phyloP scores from a whole-genome alignment of 2,888 invertebrate genomes.

The Yponomeuta cagnagella region DNA sequence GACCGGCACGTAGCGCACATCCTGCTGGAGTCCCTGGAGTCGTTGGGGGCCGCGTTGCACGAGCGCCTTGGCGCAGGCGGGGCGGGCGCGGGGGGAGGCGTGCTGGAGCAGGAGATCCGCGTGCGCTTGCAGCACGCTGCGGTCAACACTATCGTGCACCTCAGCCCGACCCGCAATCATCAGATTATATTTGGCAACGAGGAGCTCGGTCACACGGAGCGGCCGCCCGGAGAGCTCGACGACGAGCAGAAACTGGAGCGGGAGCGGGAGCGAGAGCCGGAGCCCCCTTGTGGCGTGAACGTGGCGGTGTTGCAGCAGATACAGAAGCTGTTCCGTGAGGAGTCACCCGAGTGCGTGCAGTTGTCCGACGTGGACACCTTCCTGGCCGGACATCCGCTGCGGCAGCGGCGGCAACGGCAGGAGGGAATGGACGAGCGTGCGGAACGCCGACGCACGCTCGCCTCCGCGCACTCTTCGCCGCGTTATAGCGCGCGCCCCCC shows the following conservation, averaged over 20 bases:
- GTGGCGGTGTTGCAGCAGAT: conserved; percentile 64
- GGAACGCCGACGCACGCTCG: neutral
- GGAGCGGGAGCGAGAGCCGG: conserved; percentile 13
- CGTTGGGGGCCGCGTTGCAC: conserved; percentile 58
- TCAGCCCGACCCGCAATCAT: conserved; percentile 66
- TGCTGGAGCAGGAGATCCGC: conserved; percentile 70
- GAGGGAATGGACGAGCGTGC: neutral
- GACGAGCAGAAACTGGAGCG: neutral
- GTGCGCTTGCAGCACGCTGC: conserved; percentile 67
- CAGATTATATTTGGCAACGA: conserved; percentile 69
- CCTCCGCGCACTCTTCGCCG: neutral
- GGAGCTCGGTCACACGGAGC: conserved; percentile 48
- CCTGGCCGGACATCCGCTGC: conserved; percentile 33
- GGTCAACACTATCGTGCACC: conserved; percentile 66
- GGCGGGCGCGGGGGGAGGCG: conserved; percentile 52
- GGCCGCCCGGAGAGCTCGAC: neutral
- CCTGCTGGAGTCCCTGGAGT: conserved; percentile 68
- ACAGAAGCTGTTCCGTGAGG: conserved; percentile 62
- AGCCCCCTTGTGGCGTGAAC: conserved; percentile 33
- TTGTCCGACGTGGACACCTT: conserved; percentile 59
- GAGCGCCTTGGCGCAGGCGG: conserved; percentile 62
- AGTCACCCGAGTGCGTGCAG: conserved; percentile 48
- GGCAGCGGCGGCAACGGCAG: conserved; percentile 25
- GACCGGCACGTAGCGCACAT: conserved; percentile 72
- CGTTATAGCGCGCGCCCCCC: conserved; percentile 27